Base-by-base conservation (phyloP, 2,888 invertebrate species). In the Dynastes hyllus region DNA sequence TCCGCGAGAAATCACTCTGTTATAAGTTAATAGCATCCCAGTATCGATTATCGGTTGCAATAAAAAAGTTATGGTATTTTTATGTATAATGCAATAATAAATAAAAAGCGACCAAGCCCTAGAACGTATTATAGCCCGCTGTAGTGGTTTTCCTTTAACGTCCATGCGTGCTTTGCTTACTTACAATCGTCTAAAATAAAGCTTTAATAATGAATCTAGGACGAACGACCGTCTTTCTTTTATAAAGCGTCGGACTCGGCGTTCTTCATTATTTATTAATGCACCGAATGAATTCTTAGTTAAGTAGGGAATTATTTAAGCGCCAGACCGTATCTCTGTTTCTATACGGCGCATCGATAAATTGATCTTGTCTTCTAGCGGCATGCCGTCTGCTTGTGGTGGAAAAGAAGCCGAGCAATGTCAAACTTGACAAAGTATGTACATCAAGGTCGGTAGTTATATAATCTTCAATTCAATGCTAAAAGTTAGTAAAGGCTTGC, bases 301-400 rank as follows among this genome's bases (percentile, higher is more conserved):
- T 29, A 51, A 55, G 51, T 29, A 51, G 70, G 45, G 51, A 70
- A 70, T 70, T 55, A 70, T 70, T 70, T 70, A 70, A 29, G 40
- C 70, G 22, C 13, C 51, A 27, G 70, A 55, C 32, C 51, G 29
- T 70, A 50, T 50, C 50, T 32, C 16, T 45, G 8, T 27, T 51
- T 51, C 70, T 70, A 8, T 55, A 53, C 27, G 27, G 70, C 27
- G 50, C 53, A 51, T 51, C 51, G 27, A 70, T 70, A 50, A 67
- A 67, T 29, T 50, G 40, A 40, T 67, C 50, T 22, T 29, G 22
- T 11, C 67, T 50, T 40, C 67, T 6, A 50, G 8, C 45, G 45
- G 11, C 45, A 11, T 8, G 45, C 45, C 11, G 45, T 45, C 45
- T 45, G 45, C 45, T 45, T 45, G 11, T 11, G 8, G 11, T 45